Base-by-base conservation (phyloP, 2,888 invertebrate genomes). In the Eulithis prunata region DNA sequence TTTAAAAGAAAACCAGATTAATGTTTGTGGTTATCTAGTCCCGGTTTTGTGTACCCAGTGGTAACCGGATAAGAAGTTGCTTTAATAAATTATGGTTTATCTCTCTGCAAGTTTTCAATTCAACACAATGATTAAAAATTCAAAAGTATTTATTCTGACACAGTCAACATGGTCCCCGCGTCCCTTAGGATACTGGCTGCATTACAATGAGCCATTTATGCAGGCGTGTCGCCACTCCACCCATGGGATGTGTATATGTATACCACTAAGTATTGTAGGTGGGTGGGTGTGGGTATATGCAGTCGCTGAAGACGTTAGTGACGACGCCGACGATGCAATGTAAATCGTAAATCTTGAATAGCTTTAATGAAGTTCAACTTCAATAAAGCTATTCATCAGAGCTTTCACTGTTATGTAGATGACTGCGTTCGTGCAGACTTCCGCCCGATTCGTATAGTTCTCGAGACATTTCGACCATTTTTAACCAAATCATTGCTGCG, bases 131-230 rank as follows among this genome's bases (percentile, higher is more conserved):
- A 52, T 52, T 59, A 21, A 14, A 38, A 59, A 62, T n/a, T 38
- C 43, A 7, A 56, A 47, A 56, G 47, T 52, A 54, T 47, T 38
- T 47, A 59, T 47, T 53, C 52, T 52, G 57, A 52, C 41, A 52
- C 43, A 62, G 64, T 58, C 70, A 65, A 69, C 69, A 64, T 54
- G 59, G 75, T 72, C 72, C 71, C 71, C 60, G 72, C 71, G 70
- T 72, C 75, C 71, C 71, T 62, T 59, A 64, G 70, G 69, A 71
- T 64, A 77, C 74, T 63, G 77, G 66, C 76, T 70, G 81, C 76
- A 78, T 83, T 68, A 81, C 78, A 84, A 83, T 83, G 79, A 79
- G 73, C 74, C 75, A 80, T 83, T 83, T 78, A 82, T 74, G 68
- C 71, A 54, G 54, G 54, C 54, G 47, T 53, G 66, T 49, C 59